Base-by-base conservation (phyloP, 2,888 invertebrate genomes). In the Zootermopsis nevadensis region DNA sequence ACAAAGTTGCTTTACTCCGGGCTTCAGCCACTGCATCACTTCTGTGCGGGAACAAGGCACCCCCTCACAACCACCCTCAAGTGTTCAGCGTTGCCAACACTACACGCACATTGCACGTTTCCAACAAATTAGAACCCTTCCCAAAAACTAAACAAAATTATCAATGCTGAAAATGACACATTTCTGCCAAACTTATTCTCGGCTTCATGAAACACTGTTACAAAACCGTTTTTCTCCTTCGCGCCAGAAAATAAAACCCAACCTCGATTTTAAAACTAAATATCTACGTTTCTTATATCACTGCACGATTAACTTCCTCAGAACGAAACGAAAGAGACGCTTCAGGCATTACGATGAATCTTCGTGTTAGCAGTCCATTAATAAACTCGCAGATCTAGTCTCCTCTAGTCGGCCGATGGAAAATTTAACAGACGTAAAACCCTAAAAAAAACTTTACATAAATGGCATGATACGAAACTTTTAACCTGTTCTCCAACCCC, bases 61-160 rank as follows among this genome's bases (percentile, higher is more conserved):
- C 72, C 33, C 72, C 33, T 72, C 38, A 38, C 38, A 4, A n/a
- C 38, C 38, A 38, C 38, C 15, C 53, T 67, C 67, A 24, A 3
- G 8, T 27, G 69, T 33, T 22, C 74, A 38, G 38, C 19, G 74
- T 74, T 74, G 74, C 74, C 74, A 74, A 12, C 60, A 6, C n/a
- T 60, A 60, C 60, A 22, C 6, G 24, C 6, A 22, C 22, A 55
- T 22, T 22, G 22, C 22, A 22, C n/a, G 22, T n/a, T 12, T 60
- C 60, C 60, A 60, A 27, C 60, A 60, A 27, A 60, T 12, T 60
- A 60, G 60, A 60, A 1, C 10, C 60, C 6, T 3, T 19, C 6
- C n/a, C 6, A 10, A 27, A n/a, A 12, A 55, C 22, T 12, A 6
- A 60, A 12, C 60, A 27, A n/a, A 60, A 60, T 60, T 6, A 27